phyloP scores from a whole-genome alignment of 2,797 vertebrate genomes.

The Chromis chromis region DNA sequence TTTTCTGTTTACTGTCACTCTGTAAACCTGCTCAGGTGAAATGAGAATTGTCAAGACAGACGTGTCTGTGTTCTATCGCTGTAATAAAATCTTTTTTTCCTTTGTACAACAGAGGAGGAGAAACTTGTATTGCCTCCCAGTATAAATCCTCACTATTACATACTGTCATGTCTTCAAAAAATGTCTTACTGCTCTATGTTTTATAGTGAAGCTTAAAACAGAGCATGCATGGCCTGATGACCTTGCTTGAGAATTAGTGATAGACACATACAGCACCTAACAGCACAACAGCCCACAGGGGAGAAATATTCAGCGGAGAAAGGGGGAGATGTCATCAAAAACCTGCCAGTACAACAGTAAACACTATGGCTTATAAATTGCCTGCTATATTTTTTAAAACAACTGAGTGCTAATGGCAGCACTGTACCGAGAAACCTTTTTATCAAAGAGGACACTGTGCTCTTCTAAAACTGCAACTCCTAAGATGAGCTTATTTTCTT shows the following conservation, averaged over 20 bases:
- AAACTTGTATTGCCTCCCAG: slow-evolving; percentile 15
- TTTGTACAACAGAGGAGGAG: not conserved
- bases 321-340: slow-evolving; percentile 45
- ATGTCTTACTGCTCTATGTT: slow-evolving; percentile 16
- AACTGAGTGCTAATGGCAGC: slow-evolving; percentile 36
- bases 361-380: slow-evolving; percentile 43
- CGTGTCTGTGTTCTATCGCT: not conserved
- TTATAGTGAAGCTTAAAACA: slow-evolving; percentile 23
- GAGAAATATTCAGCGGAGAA: slow-evolving; percentile 48
- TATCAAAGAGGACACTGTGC: slow-evolving; percentile 31
- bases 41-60: not conserved
- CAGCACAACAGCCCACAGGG: slow-evolving; percentile 37
- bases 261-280: slow-evolving; percentile 37
- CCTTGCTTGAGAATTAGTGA: slow-evolving; percentile 40
- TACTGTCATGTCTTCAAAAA: slow-evolving; percentile 30
- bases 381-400: slow-evolving; percentile 30
- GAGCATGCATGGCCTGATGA: slow-evolving; percentile 24
- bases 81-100: slow-evolving; percentile 21
- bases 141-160: slow-evolving; percentile 24
- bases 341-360: slow-evolving; percentile 48
- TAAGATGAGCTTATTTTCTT: not conserved
- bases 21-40: not conserved
- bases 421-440: slow-evolving; percentile 17
- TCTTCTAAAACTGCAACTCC: slow-evolving; percentile 12
- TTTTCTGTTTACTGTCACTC: slow-evolving; percentile 11